Conservation (phyloP, 2,888 invertebrate species). For the Xanthostigma xanthostigma region DNA sequence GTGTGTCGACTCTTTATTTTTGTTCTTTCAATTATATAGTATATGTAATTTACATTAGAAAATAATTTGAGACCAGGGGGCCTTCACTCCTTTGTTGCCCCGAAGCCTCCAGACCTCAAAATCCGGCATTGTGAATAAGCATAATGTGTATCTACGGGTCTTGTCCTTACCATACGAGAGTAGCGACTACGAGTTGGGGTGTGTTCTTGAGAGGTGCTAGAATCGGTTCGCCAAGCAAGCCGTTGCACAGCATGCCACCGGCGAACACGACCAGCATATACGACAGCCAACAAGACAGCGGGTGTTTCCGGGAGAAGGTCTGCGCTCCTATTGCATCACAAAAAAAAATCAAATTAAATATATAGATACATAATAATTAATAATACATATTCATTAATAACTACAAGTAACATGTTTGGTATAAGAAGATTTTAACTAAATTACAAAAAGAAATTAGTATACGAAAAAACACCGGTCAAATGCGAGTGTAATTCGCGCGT, state of each 20-base stretch:
- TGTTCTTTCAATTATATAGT: too few relatives aligned
- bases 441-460: neutral
- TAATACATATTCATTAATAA: neutral
- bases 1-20: too few relatives aligned
- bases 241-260: slow-evolving; percentile 90
- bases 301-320: slow-evolving; percentile 91
- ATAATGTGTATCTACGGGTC: neutral
- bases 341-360: neutral
- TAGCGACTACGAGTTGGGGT: slow-evolving; percentile 81
- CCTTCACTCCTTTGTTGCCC: too few relatives aligned
- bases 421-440: neutral
- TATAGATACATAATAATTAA: too few relatives aligned
- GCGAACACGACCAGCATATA: slow-evolving; percentile 97
- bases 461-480: too few relatives aligned
- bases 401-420: neutral
- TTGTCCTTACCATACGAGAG: slow-evolving; percentile 74
- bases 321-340: slow-evolving; percentile 50
- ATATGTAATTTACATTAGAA: too few relatives aligned
- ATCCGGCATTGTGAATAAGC: too few relatives aligned
- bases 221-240: slow-evolving; percentile 89
- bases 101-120: too few relatives aligned
- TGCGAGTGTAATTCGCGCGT: too few relatives aligned
- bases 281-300: slow-evolving; percentile 93
- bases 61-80: too few relatives aligned
- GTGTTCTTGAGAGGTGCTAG: slow-evolving; percentile 92